Base-by-base conservation (phyloP, 2,113 vertebrate species). In the Chionodraco myersi region DNA sequence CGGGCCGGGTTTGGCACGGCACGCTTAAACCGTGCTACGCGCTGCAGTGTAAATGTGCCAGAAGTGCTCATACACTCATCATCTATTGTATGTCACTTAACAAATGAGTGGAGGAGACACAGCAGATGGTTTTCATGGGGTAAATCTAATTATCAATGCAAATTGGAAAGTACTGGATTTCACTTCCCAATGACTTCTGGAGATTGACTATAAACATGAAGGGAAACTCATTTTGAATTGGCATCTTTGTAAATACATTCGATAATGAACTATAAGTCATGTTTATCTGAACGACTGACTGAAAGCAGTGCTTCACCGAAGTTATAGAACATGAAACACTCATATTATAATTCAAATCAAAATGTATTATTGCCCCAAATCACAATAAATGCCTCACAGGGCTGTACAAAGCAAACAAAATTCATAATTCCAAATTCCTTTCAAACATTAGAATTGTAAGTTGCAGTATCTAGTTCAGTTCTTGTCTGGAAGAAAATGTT, bases 61-160 rank as follows among this genome's bases (percentile, higher is more conserved):
- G 1, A 26, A 26, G 71, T 79, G 77, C 74, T 75, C 5, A 6
- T 13, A 48, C 68, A 48, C 57, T 81, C 23, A 75, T 10, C 49
- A 56, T 44, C 45, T 78, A 77, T 53, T 85, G 64, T 59, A 62
- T 79, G 80, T 79, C 75, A 75, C 54, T 69, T 52, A 64, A 64
- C 52, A 80, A 80, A 87, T 63, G 58, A 87, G 60, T 41, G 67
- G 64, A 77, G 23, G 49, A 77, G 65, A 75, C 18, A 34, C 18
- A 44, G 41, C 8, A 67, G 30, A 78, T 52, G 10, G 16, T 63
- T 75, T 86, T 21, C 14, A 77, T 44, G 65, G 34, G 51, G 30
- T 47, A 10, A 70, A 63, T 66, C 68, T 6, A 54, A 77, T 72
- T 69, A 61, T 64, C 21, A 70, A 66, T 18, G 16, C 48, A 70